Evolutionary conservation across 2,888 invertebrate species (phyloP), one percentile per base, ranked within the genome.

Genomic region (Slavum lentiscoides): DNA sequence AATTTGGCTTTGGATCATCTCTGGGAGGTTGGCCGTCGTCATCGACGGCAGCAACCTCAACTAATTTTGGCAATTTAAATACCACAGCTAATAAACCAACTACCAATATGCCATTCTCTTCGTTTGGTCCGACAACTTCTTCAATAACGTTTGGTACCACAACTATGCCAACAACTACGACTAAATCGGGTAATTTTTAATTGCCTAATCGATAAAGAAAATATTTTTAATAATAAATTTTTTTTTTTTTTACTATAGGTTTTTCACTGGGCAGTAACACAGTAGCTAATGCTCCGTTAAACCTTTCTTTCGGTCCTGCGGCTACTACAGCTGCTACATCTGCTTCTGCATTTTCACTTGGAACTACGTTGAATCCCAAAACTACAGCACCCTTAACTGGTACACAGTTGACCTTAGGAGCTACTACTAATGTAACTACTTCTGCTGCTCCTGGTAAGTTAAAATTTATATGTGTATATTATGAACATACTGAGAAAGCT

Each of bases 1-100:
- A 70, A 39, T 80, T 80, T 70, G 70, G 70, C 7, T 72, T 80
- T 80, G 77, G 77, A 53, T 64, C 77, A 23, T 80, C 77, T 4
- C 0, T 64, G 3, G 70, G 70, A 39, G 17, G 62, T 55, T 80
- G 69, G 70, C 70, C 77, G 21, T 19, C 77, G 55, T 11, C 77
- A 13, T 19, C 68, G 19, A 61, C 77, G 21, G 11, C 66, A 70
- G 1, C 69, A 55, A 62, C 70, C 2, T 7, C 77, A 39, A 19
- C 53, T 62, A 80, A 19, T 62, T 80, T 80, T 64, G 70, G 77
- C 55, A 80, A 67, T 43, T 43, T 75, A 23, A 58, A 39, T 19
- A 13, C 58, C 2, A 59, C 75, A 23, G 43, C 1, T 59, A 75
- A 43, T 67, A 75, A 74, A 21, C 64, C 39, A 55, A 39, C 64